Evolutionary conservation across 2,888 invertebrate species (phyloP).

Genomic region (Tineola bisselliella): DNA sequence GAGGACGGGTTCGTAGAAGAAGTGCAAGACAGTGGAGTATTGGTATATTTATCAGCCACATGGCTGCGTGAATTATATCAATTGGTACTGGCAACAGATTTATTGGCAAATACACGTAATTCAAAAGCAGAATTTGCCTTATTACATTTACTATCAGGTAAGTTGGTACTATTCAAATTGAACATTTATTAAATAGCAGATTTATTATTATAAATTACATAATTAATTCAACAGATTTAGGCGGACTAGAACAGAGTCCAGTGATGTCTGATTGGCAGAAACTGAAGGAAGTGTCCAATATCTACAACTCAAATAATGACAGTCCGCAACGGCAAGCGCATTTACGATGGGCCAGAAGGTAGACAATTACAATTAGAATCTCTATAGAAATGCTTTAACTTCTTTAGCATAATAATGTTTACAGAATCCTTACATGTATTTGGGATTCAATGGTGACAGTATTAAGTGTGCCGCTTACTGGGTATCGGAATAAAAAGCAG

Average conservation of each 20-base stretch:
- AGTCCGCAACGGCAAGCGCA: slow-evolving; percentile 81
- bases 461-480: slow-evolving; percentile 79
- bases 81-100: slow-evolving; percentile 78
- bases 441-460: slow-evolving; percentile 94
- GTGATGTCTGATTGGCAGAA: slow-evolving; percentile 89
- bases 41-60: slow-evolving; percentile 91
- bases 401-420: slow-evolving; percentile 18
- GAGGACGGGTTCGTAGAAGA: slow-evolving; percentile 93
- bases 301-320: slow-evolving; percentile 73
- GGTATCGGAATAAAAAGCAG: slow-evolving; percentile 44
- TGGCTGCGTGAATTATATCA: slow-evolving; percentile 95
- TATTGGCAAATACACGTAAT: slow-evolving; percentile 73
- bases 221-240: slow-evolving; percentile 72
- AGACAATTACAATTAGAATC: slow-evolving; percentile 16
- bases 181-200: too few relatives aligned
- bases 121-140: slow-evolving; percentile 73
- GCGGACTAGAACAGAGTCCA: slow-evolving; percentile 84
- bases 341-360: slow-evolving; percentile 76
- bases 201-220: too few relatives aligned
- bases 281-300: slow-evolving; percentile 77
- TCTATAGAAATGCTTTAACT: too few relatives aligned
- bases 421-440: slow-evolving; percentile 83
- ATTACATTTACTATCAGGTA: slow-evolving; percentile 80
- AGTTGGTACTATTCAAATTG: too few relatives aligned
- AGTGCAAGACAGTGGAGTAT: slow-evolving; percentile 90